Evolutionary conservation across 1,140 invertebrate genomes (phyloP).

Genomic region (Brachionus asplanchnoidis): DNA sequence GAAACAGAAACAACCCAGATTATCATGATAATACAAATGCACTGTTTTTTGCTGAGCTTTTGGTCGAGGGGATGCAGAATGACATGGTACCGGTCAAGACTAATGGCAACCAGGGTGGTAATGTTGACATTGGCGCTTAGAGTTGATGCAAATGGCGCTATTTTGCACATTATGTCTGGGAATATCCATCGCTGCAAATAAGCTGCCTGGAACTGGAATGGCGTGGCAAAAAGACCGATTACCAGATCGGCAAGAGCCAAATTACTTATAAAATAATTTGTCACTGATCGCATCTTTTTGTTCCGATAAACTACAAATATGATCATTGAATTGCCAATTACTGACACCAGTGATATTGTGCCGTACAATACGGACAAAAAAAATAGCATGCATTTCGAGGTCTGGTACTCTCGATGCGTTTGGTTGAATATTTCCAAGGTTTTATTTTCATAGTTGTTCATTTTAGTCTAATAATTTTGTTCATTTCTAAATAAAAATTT

Average conservation of each 20-base stretch:
- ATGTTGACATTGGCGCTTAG: slow-evolving; percentile 74
- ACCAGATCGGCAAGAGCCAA: slow-evolving; percentile 71
- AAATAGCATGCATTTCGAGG: slow-evolving; percentile 67
- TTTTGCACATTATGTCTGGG: slow-evolving; percentile 74
- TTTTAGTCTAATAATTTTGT: not conserved
- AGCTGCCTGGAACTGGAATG: slow-evolving; percentile 70
- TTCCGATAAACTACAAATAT: slow-evolving; percentile 69
- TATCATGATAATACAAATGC: slow-evolving; percentile 65
- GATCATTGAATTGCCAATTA: slow-evolving; percentile 73
- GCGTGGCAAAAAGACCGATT: slow-evolving; percentile 71
- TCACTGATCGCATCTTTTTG: slow-evolving; percentile 69
- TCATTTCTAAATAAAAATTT: not conserved
- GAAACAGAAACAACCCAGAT: slow-evolving; percentile 65
- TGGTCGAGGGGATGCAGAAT: slow-evolving; percentile 71
- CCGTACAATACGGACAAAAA: slow-evolving; percentile 74
- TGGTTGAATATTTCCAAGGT: not conserved
- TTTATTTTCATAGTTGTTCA: not conserved
- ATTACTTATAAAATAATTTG: slow-evolving; percentile 75
- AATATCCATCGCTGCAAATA: slow-evolving; percentile 73
- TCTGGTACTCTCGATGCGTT: slow-evolving; percentile 61
- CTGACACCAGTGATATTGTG: slow-evolving; percentile 70
- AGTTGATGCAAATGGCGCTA: slow-evolving; percentile 72
- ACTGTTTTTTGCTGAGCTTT: slow-evolving; percentile 65
- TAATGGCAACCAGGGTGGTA: slow-evolving; percentile 74
- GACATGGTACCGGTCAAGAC: slow-evolving; percentile 69